Evolutionary conservation across 2,888 invertebrate genomes (phyloP), one percentile per base, ranked within the genome.

Genomic region (Cybosia mesomella): DNA sequence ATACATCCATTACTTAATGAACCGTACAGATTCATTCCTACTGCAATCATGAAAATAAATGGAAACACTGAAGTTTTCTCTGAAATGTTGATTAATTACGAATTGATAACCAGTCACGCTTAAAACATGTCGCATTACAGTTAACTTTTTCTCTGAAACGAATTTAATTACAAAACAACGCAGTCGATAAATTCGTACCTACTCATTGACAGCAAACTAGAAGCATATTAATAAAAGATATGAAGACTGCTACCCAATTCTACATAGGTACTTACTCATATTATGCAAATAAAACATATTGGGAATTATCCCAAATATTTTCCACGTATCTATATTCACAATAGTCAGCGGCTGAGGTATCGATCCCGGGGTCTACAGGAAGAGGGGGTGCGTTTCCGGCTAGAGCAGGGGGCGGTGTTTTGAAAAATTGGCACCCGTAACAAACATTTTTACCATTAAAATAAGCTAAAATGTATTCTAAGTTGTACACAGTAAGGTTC

Each of bases 351-450:
- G 90, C 90, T 89, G 86, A 83, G 80, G 85, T 94, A 94, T 94
- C 91, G 94, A 94, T 93, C 93, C 89, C 82, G 83, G 87, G 87
- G 91, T 91, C 92, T 91, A 92, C 91, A 90, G 92, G 91, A 92
- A 91, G 89, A 85, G 87, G 90, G 88, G 91, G 89, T 86, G 86
- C 89, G 87, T 89, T 91, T 91, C 92, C 91, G 90, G 89, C 87
- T 75, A 83, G 85, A 81, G 82, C 74, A 84, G 83, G 80, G 87
- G 88, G 86, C 91, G 89, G 89, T 92, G 93, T 93, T 94, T 93
- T 94, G 93, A 94, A 94, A 95, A 95, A 95, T 94, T 93, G 94
- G 92, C 94, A 92, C 91, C 93, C 88, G 86, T 83, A 84, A 86
- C 64, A 85, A 82, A 83, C 82, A 84, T 82, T 83, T 81, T 85